Evolutionary conservation across 2,888 invertebrate species (phyloP).

Genomic region (Sarcophaga variegata): DNA sequence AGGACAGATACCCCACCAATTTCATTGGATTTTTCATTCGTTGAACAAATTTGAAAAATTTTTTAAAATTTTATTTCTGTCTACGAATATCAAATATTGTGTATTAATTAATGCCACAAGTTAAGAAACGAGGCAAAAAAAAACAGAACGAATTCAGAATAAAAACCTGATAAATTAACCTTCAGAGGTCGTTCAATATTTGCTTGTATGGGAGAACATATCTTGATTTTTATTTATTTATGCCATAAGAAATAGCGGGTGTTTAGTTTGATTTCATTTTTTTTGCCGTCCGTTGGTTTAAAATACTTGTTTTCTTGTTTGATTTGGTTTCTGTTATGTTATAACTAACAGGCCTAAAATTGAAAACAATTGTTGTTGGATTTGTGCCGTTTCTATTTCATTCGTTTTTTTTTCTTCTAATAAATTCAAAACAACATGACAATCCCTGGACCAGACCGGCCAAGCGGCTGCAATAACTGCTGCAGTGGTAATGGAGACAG

Average conservation of each 20-base stretch:
- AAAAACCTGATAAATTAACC: slow-evolving; percentile 56
- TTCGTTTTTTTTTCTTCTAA: slow-evolving; percentile 41
- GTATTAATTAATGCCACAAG: not conserved
- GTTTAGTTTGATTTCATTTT: slow-evolving; percentile 21
- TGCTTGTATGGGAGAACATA: slow-evolving; percentile 45
- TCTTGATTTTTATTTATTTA: slow-evolving; percentile 40
- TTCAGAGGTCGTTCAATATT: slow-evolving; percentile 52
- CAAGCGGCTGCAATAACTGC: not conserved
- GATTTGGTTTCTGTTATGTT: not conserved
- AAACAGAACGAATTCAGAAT: not conserved
- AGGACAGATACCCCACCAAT: too few species aligned
- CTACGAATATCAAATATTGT: not conserved
- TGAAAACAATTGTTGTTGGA: slow-evolving; percentile 53
- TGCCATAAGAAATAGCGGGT: slow-evolving; percentile 50
- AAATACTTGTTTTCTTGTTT: slow-evolving; percentile 2
- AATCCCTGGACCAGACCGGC: slow-evolving; percentile 43
- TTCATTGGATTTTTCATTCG: too few species aligned
- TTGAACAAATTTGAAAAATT: not conserved
- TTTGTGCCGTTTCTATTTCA: not conserved
- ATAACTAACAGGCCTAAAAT: slow-evolving; percentile 58
- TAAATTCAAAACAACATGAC: slow-evolving; percentile 62
- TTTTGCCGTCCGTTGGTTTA: not conserved
- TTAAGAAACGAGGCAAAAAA: slow-evolving; percentile 30
- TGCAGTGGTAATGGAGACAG: slow-evolving; percentile 2
- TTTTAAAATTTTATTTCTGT: not conserved